A percentile compares a stretch with the other conserved stretches of the same genome.
phyloP scores from a whole-genome alignment of 2,888 invertebrate species.

The Tenthredo livida region DNA sequence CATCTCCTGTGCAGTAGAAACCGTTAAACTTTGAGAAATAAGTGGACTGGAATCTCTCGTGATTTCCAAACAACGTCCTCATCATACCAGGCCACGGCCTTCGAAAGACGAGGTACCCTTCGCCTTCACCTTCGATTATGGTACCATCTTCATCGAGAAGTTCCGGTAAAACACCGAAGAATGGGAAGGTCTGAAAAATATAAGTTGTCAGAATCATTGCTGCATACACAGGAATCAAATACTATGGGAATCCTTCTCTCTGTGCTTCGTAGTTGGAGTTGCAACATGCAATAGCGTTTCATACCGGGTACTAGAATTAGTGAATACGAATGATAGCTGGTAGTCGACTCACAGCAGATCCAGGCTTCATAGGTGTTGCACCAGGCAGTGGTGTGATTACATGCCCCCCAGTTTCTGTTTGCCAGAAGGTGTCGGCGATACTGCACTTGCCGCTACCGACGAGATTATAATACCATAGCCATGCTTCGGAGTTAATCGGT shows the following conservation, averaged over 20 bases:
- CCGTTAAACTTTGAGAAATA: constrained; percentile 98
- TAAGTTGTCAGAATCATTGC: not conserved
- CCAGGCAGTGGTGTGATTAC: constrained; percentile 97
- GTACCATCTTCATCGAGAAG: constrained; percentile 93
- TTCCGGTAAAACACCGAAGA: constrained; percentile 96
- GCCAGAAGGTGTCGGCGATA: constrained; percentile 99
- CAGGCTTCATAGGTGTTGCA: constrained; percentile 98
- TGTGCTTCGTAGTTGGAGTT: not conserved
- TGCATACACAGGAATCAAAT: not conserved
- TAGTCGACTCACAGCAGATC: constrained; percentile 90
- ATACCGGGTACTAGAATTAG: not conserved
- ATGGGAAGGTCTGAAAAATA: constrained; percentile 90
- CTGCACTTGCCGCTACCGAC: constrained; percentile 92
- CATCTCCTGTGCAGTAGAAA: constrained; percentile 98
- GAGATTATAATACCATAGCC: constrained; percentile 95
- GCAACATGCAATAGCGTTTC: not conserved
- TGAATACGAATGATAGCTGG: not conserved
- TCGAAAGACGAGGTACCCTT: constrained; percentile 96
- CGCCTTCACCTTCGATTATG: constrained; percentile 92
- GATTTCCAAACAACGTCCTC: constrained; percentile 95
- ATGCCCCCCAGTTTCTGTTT: constrained; percentile 99
- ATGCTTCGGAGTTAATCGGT: constrained; percentile 99
- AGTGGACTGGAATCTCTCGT: constrained; percentile 92
- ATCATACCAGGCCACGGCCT: constrained; percentile 99
- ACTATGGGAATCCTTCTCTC: not conserved